Evolutionary conservation across 2,888 invertebrate species (phyloP), one percentile per base, ranked within the genome.

Genomic region (Eudemis profundana): DNA sequence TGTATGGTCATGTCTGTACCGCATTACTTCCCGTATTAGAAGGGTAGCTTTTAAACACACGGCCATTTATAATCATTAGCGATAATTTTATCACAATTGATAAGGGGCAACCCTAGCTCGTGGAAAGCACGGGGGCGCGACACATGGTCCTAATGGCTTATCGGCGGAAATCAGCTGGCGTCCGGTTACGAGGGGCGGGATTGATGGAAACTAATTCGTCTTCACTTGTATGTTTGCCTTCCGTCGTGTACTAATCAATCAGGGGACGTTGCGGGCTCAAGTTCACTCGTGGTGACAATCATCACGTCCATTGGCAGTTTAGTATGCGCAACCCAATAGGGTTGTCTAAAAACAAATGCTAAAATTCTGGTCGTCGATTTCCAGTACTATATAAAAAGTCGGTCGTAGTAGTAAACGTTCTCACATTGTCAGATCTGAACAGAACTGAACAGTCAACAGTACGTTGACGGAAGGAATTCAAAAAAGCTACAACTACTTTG

Each of bases 91-190:
- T 38, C 51, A 4, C 5, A 4, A 21, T 19, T 8, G 51, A 38
- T 33, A 63, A 56, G 4, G 14, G 10, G 40, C 50, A 57, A 42
- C 63, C 63, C 63, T 63, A 42, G 44, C 19, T 38, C n/a, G 38
- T 54, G 27, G n/a, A 8, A n/a, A 8, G 47, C 36, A 29, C 23
- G 61, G 70, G 73, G 71, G 72, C 71, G 61, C 69, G 70, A 66
- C 75, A 79, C 87, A 87, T 88, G 88, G 82, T 77, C 75, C 80
- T 81, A 82, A 85, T 85, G 80, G 80, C 76, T 83, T 87, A 87
- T 87, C 86, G 73, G 75, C 83, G 85, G 86, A 84, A 89, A 89
- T 90, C 90, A 88, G 84, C 84, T 87, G 90, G 63, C 56, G 57
- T 57, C 50, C 56, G 63, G 53, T 59, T 59, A 44, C 46, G 44